A percentile compares a stretch with the other conserved stretches of the same genome.
Conservation (phyloP, 1,140 invertebrate genomes). For the Drosophila lowei region DNA sequence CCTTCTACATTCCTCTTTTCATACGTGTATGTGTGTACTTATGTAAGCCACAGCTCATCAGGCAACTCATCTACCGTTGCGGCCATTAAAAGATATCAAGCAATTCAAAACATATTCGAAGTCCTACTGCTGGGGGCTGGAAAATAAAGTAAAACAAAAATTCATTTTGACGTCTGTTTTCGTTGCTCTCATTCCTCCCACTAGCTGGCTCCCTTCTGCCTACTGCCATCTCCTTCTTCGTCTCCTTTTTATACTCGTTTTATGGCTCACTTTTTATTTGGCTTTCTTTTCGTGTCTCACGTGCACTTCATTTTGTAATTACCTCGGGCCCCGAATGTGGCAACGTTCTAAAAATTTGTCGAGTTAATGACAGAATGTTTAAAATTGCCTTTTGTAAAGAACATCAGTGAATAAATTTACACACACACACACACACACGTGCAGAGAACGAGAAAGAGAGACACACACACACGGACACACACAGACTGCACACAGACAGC, state of each 20-base stretch:
- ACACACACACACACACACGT: slow-evolving; percentile 19
- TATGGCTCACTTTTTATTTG: slow-evolving; percentile 38
- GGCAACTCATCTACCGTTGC: slow-evolving; percentile 33
- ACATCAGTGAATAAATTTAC: slow-evolving; percentile 47
- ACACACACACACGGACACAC: slow-evolving; percentile 20
- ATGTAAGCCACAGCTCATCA: slow-evolving; percentile 20
- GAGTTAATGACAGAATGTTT: slow-evolving; percentile 71
- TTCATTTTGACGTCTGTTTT: slow-evolving; percentile 48
- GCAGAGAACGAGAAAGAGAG: slow-evolving; percentile 1
- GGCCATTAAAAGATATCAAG: slow-evolving; percentile 41
- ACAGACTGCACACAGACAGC: not conserved
- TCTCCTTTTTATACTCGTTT: slow-evolving; percentile 2
- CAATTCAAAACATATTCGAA: slow-evolving; percentile 49
- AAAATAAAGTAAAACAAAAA: slow-evolving; percentile 40
- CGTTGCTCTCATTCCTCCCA: not conserved
- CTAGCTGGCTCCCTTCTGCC: not conserved
- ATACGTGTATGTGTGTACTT: not conserved
- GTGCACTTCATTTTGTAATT: slow-evolving; percentile 74
- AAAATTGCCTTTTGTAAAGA: slow-evolving; percentile 65
- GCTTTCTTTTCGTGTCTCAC: slow-evolving; percentile 15
- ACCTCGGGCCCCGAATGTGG: slow-evolving; percentile 35
- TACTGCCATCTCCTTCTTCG: too few relatives aligned
- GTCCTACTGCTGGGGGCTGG: not conserved
- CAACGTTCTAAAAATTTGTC: slow-evolving; percentile 72
- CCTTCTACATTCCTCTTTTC: not conserved